phyloP scores from a whole-genome alignment of 2,113 vertebrate species.

The Capra hircus region DNA sequence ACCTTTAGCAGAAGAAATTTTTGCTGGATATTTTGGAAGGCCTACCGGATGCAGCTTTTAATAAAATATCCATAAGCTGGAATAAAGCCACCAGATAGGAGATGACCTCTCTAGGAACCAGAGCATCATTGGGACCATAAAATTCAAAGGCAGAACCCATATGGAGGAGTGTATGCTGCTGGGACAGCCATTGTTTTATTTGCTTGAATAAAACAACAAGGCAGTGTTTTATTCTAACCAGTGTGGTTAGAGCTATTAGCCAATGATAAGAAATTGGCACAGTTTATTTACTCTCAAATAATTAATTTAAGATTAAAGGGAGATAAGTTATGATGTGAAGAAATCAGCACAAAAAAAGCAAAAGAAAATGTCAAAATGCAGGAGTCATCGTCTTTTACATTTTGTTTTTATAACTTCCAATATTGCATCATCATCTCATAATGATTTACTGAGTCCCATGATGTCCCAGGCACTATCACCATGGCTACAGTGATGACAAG shows the following conservation, averaged over 20 bases:
- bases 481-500: not conserved
- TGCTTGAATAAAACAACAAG: not conserved
- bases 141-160: constrained; percentile 1
- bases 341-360: not conserved
- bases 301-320: not conserved
- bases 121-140: not conserved
- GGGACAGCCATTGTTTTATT: not conserved
- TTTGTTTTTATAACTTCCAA: not conserved
- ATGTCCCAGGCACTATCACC: not conserved
- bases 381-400: not conserved
- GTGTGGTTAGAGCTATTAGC: not conserved
- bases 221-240: not conserved
- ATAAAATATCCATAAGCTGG: constrained; percentile 52
- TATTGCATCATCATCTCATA: not conserved
- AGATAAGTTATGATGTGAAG: not conserved
- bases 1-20: constrained; percentile 52
- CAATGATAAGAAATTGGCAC: not conserved
- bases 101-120: not conserved
- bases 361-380: not conserved
- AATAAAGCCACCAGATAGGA: constrained; percentile 28
- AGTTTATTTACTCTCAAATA: constrained; percentile 1
- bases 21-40: constrained; percentile 46
- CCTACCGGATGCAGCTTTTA: constrained; percentile 54
- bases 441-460: not conserved
- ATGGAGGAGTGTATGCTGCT: not conserved